phyloP scores from a whole-genome alignment of 2,113 vertebrate genomes.

The Rhodinocichla rosea region DNA sequence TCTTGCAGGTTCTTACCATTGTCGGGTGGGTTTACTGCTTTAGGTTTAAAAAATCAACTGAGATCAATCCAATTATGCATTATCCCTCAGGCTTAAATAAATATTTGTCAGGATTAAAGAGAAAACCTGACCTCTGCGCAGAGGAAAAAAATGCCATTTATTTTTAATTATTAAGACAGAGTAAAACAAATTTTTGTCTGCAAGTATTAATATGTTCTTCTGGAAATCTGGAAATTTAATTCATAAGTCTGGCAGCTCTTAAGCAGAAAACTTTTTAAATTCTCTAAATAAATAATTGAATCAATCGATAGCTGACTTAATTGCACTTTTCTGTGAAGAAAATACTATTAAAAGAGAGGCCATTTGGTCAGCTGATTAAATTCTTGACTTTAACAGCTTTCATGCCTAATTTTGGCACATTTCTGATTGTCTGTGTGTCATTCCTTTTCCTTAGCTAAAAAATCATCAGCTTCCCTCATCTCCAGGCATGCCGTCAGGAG shows the following conservation, averaged over 20 bases:
- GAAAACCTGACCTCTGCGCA: not conserved
- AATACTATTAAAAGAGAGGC: not conserved
- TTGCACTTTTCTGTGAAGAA: not conserved
- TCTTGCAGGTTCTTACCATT: not conserved
- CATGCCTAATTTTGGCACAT: not conserved
- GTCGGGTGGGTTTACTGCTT: not conserved
- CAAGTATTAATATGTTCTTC: not conserved
- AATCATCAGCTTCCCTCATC: not conserved
- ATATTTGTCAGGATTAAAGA: not conserved
- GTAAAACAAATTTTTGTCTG: not conserved
- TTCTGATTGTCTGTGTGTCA: not conserved
- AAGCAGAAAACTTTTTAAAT: not conserved
- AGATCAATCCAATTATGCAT: not conserved
- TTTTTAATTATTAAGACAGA: not conserved
- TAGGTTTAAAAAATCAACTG: not conserved
- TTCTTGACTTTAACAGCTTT: not conserved
- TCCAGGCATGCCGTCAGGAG: not conserved
- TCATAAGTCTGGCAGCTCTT: not conserved
- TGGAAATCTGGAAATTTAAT: not conserved
- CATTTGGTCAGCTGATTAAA: not conserved
- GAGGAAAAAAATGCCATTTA: not conserved
- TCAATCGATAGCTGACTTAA: not conserved
- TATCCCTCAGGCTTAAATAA: not conserved
- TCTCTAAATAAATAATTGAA: not conserved
- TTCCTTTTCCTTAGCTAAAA: not conserved